Conservation (phyloP, 2,113 vertebrate species). For the Prinia subflava region DNA sequence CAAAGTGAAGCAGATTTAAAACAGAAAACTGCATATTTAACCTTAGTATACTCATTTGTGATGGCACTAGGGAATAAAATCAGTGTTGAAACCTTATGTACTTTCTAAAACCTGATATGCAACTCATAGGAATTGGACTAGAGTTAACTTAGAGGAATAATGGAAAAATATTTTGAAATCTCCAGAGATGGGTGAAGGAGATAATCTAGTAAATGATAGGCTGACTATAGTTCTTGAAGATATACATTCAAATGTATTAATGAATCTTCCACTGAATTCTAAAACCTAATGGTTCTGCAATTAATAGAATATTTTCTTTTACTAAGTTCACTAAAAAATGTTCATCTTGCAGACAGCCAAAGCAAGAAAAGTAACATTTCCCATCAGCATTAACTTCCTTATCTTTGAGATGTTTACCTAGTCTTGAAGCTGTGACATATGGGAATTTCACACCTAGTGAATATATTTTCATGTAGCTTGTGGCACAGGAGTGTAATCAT, state of each 20-base stretch:
- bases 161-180: neutral
- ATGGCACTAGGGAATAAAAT: neutral
- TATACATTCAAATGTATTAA: neutral
- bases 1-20: neutral
- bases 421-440: constrained; percentile 80
- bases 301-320: constrained; percentile 5
- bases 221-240: neutral
- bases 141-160: neutral
- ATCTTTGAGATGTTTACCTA: constrained; percentile 76
- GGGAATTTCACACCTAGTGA: constrained; percentile 85
- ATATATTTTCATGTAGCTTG: constrained; percentile 81
- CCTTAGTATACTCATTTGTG: neutral
- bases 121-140: neutral
- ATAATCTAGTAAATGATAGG: neutral
- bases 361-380: constrained; percentile 47
- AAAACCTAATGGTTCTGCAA: neutral
- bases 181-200: neutral
- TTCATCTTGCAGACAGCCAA: constrained; percentile 44
- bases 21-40: neutral
- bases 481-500: constrained; percentile 76
- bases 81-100: neutral
- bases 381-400: constrained; percentile 67
- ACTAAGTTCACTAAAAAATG: constrained; percentile 24
- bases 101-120: neutral
- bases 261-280: neutral